Base-by-base conservation (phyloP, 2,888 invertebrate genomes). In the Eristalis arbustorum region DNA sequence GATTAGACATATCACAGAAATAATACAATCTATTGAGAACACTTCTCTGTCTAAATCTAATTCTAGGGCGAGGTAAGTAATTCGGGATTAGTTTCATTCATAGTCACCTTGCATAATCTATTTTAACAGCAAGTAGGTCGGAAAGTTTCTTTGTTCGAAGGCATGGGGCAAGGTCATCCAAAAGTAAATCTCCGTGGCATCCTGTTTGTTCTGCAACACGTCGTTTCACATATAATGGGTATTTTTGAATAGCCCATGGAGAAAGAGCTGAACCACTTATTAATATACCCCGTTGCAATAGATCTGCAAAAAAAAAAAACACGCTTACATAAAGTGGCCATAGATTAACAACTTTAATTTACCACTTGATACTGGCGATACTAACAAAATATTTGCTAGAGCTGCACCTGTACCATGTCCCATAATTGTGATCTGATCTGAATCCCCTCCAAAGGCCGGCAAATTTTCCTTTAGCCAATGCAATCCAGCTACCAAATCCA, bases 321-420 rank as follows among this genome's bases (percentile, higher is more conserved):
- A n/a, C n/a, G n/a, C n/a, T 63, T 22, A 8, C 31, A 25, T 3
- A 23, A 40, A 37, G 2, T 73, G n/a, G 11, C 14, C 10, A 59
- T 25, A 3, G 14, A 4, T 23, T 10, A n/a, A 64, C 28, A 31
- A 11, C 28, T 40, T 42, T 40, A 14, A 37, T 59, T 93, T 94
- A 98, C 98, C 98, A 95, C 96, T 96, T 67, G 98, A 97, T 89
- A 98, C 98, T 23, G 99, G 98, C 49, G 99, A 98, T 42, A 99
- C 97, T 89, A 98, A 96, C 80, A 99, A 96, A 91, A 99, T 96
- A 94, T 99, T 99, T 89, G 98, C 98, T 69, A 99, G 95, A 1
- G 98, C 98, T 11, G 99, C 99, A 6, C 99, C 99, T 34, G 98
- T 98, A 34, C 98, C 98, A 92, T 99, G 98, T 2, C 99, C 99